Evolutionary conservation across 2,113 vertebrate species (phyloP).

Genomic region (Syngnathus floridae): DNA sequence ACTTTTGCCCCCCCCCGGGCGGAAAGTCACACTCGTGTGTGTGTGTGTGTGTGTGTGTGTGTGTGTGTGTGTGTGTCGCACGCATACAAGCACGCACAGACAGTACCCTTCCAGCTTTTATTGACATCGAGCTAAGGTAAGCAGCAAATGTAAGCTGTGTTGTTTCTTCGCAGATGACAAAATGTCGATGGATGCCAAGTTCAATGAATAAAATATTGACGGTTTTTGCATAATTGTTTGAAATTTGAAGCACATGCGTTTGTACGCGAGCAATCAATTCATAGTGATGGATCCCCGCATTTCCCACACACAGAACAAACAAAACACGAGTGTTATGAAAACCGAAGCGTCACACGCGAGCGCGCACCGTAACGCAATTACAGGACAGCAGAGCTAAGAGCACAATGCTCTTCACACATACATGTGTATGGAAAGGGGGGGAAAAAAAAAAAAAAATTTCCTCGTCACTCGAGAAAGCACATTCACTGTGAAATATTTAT

Average conservation of each 20-base stretch:
- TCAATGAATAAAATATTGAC: not conserved
- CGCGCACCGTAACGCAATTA: slow-evolving; percentile 7
- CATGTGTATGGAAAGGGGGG: not conserved
- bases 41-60: too few relatives aligned
- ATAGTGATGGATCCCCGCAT: slow-evolving; percentile 1
- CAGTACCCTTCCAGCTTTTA: slow-evolving; percentile 2
- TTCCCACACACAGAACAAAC: not conserved
- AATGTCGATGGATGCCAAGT: not conserved
- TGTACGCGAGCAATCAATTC: slow-evolving; percentile 11
- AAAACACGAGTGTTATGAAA: too few relatives aligned
- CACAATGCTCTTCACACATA: slow-evolving; percentile 22
- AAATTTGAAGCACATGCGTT: not conserved
- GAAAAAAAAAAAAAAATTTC: not conserved
- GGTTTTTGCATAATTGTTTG: not conserved
- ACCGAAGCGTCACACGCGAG: slow-evolving; percentile 3
- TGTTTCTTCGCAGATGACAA: not conserved
- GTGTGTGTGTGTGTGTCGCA: too few relatives aligned
- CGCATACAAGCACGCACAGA: too few relatives aligned
- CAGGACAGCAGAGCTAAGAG: slow-evolving; percentile 18
- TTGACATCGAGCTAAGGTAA: slow-evolving; percentile 39
- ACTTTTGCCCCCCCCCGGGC: slow-evolving; percentile 25
- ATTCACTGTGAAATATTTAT: slow-evolving; percentile 6
- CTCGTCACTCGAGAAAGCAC: not conserved
- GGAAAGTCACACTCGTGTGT: not conserved
- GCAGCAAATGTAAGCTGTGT: slow-evolving; percentile 28